Conservation (phyloP, 2,888 invertebrate species). For the Eilema sororculum region DNA sequence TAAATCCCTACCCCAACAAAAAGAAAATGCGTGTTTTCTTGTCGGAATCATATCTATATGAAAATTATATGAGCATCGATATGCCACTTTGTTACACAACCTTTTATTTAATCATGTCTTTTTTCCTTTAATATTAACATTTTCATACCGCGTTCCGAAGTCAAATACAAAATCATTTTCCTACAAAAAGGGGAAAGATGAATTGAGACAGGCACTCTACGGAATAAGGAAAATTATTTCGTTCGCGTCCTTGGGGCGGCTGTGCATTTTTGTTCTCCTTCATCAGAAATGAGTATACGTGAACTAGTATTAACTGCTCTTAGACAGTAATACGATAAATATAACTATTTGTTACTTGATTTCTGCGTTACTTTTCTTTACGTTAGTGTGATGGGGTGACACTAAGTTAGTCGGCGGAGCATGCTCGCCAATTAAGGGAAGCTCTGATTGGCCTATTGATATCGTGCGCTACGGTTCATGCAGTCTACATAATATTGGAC, state of each 20-base stretch:
- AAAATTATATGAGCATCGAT: conserved; percentile 6
- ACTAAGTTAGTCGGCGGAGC: neutral
- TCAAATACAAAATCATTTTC: conserved; percentile 15
- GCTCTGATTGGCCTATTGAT: neutral
- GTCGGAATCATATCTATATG: neutral
- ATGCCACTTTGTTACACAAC: conserved; percentile 6
- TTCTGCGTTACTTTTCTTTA: neutral
- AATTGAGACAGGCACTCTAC: conserved; percentile 6
- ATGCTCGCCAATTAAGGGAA: neutral
- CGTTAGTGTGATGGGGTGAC: neutral
- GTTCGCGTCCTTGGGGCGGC: neutral
- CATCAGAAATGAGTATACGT: neutral
- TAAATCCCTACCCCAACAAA: neutral
- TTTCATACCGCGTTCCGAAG: conserved; percentile 9
- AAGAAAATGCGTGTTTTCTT: neutral
- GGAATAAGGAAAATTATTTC: conserved; percentile 13
- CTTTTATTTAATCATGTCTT: conserved; percentile 12
- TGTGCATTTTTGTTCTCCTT: neutral
- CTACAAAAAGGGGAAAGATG: conserved; percentile 12
- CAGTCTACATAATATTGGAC: no score
- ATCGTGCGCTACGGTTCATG: no score
- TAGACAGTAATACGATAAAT: neutral
- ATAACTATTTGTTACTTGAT: neutral
- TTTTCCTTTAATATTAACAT: neutral
- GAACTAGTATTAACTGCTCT: neutral